These are phyloP conservation scores for Electrona antarctica DNA, from an alignment of 2,113 vertebrate genomes.

Conservation along the genomic window DNA sequence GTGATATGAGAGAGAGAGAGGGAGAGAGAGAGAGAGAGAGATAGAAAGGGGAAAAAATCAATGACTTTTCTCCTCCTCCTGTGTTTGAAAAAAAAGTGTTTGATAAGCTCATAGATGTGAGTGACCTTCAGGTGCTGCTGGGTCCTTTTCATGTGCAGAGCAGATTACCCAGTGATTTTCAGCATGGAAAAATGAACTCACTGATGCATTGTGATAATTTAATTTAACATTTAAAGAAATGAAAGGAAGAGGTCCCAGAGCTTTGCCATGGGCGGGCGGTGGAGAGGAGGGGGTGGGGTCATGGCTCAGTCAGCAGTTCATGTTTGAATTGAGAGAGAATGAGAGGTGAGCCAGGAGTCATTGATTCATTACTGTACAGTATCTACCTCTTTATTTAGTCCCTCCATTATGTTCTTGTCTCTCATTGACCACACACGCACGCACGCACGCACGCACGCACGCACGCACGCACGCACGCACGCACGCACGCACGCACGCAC, in stretches of 20 bases:
- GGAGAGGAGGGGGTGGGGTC: constrained; percentile 13
- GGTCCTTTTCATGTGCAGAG: constrained; percentile 60
- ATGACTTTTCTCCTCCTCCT: constrained; percentile 35
- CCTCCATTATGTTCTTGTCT: constrained; percentile 9
- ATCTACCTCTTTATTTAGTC: constrained; percentile 28
- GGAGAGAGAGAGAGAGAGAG: neutral
- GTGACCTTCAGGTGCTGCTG: constrained; percentile 68
- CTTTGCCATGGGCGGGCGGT: constrained; percentile 45
- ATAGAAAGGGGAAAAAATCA: constrained; percentile 36
- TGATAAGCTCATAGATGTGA: constrained; percentile 38
- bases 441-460: no score
- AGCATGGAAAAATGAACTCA: constrained; percentile 60
- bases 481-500: no score
- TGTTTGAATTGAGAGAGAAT: constrained; percentile 59
- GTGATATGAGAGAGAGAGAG: neutral
- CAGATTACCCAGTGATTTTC: constrained; percentile 64
- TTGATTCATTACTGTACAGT: constrained; percentile 56
- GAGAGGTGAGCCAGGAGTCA: constrained; percentile 58
- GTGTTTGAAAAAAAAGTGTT: constrained; percentile 55
- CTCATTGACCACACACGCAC: neutral
- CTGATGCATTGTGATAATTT: constrained; percentile 73
- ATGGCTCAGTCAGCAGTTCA: constrained; percentile 68
- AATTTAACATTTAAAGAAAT: constrained; percentile 68
- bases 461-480: no score
- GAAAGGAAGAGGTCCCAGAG: constrained; percentile 41